Conservation (phyloP, 2,797 vertebrate species). For the Argyrosomus regius region DNA sequence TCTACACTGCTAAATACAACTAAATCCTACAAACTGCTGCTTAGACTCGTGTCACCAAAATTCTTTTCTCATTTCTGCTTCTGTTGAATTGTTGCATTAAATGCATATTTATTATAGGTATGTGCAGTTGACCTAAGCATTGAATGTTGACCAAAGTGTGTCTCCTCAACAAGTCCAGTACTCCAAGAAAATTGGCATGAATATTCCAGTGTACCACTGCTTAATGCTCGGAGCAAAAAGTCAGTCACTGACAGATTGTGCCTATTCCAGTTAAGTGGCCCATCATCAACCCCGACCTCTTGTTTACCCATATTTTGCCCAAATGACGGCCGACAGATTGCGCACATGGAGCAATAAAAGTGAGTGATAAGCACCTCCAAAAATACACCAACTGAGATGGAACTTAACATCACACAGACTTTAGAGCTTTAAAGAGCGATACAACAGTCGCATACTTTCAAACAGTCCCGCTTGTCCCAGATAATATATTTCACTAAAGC, state of each 20-base stretch:
- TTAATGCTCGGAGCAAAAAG: slow-evolving; percentile 34
- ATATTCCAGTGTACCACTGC: neutral
- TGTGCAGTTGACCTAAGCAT: neutral
- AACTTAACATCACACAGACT: slow-evolving; percentile 19
- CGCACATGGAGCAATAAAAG: slow-evolving; percentile 17
- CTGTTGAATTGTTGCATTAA: neutral
- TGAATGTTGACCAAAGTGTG: neutral
- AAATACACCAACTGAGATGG: slow-evolving; percentile 17
- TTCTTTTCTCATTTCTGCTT: too few relatives aligned
- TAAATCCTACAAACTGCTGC: too few relatives aligned
- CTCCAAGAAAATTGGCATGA: neutral
- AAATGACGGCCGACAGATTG: slow-evolving; percentile 15
- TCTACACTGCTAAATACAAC: too few relatives aligned
- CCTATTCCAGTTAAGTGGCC: slow-evolving; percentile 47
- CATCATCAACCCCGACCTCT: slow-evolving; percentile 46
- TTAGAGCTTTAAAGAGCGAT: slow-evolving; percentile 25
- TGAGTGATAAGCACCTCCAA: slow-evolving; percentile 45
- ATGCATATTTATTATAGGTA: neutral
- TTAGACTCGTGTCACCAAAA: too few relatives aligned
- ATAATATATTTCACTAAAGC: slow-evolving; percentile 59
- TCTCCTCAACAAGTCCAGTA: neutral
- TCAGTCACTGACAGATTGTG: slow-evolving; percentile 43
- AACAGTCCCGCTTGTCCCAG: slow-evolving; percentile 35
- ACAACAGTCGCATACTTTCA: slow-evolving; percentile 32
- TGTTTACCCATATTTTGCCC: slow-evolving; percentile 24